Evolutionary conservation across 2,797 vertebrate genomes (phyloP), one percentile per base, ranked within the genome.

Genomic region (Peromyscus nudipes): DNA sequence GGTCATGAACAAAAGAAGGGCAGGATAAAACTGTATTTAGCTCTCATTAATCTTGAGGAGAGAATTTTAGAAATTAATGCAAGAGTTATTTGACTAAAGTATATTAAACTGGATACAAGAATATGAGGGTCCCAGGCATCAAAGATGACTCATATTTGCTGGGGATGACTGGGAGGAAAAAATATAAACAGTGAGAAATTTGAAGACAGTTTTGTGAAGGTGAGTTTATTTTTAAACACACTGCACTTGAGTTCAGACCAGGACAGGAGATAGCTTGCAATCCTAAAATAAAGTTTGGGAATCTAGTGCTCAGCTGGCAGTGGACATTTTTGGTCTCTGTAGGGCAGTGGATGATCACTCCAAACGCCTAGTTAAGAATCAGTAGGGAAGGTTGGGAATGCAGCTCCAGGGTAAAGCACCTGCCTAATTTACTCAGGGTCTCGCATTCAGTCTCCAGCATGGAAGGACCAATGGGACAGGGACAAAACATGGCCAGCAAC

Each of bases 171-270:
- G 16, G 64, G 25, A 82, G 91, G 84, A 92, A 92, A 43, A 84
- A 92, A 64, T 49, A 90, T 27, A 86, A 95, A 89, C 40, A 85
- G 91, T 71, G 40, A 89, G 69, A 96, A 96, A 91, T 62, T 79
- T 14, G 55, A 94, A 92, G 85, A 92, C 55, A 75, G 52, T 91
- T 97, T 94, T 92, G 55, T 69, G 82, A 94, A 67, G 86, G 89
- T 9, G 17, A 91, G 52, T 82, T 96, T 92, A 95, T 95, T 97
- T 96, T 97, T 92, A 95, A 96, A 85, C 57, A 88, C 29, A 60
- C 17, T 52, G 62, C 49, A 85, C 65, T 95, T 81, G 71, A 93
- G 69, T 77, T 88, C 60, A 92, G 1, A n/a, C 43, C 52, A 97
- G 84, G 84, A 93, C 34, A 95, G 76, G 1, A 76, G 87, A 87